Base-by-base conservation (phyloP, 2,113 vertebrate genomes). In the Serilophus lunatus region DNA sequence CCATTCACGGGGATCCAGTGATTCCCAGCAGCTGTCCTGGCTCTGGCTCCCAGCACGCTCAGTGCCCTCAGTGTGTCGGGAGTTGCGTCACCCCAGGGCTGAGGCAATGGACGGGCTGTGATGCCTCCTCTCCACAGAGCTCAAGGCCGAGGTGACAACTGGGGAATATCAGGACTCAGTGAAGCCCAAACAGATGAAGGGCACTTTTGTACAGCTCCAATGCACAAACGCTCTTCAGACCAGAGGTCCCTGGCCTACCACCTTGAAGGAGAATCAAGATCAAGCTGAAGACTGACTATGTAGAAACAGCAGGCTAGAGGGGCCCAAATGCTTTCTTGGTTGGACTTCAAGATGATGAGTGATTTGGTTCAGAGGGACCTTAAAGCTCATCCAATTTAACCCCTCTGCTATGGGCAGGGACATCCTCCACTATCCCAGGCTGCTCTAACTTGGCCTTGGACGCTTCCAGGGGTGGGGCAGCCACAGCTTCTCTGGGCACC, bases 1-100 rank as follows among this genome's bases (percentile, higher is more conserved):
- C 45, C 18, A 64, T 74, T 81, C 50, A 59, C 2, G 18, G 49
- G 31, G 15, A 47, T 53, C 11, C 54, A 9, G 5, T 38, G 64
- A 17, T 49, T 70, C 47, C 81, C 84, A 53, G 82, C 72, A 78
- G 69, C 80, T 23, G 29, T 13, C 63, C 71, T 61, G 45, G 61
- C 64, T 50, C 77, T 54, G 57, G 35, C 44, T 77, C 53, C 74
- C 72, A 65, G 33, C 4, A 33, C 51, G 19, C 45, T 47, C 19
- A 47, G 45, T 50, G 28, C 15, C 40, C 63, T 45, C 57, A 9
- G 51, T 0, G 0, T 20, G 28, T 9, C 0, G 5, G 65, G 28
- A 33, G 31, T 26, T 56, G 13, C 3, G 15, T 36, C 86, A 36
- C 24, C 44, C 3, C 7, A 0, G 63, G 83, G 28, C 50, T 51